Conservation (phyloP, 2,797 vertebrate genomes). For the Tragopan temminckii region DNA sequence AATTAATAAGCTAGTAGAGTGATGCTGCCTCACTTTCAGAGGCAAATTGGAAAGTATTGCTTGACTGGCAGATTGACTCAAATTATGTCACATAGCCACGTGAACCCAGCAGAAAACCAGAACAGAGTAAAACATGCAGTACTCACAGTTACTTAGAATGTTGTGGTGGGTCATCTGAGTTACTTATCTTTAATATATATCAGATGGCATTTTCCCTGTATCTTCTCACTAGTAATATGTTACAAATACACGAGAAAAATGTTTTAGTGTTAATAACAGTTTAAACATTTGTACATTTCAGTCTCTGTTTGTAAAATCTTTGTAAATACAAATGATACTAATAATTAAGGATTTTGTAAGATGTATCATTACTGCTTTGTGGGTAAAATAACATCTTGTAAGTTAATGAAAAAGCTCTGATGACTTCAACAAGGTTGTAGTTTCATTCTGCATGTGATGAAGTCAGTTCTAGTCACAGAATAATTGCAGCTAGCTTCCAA, state of each 20-base stretch:
- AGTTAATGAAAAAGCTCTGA: background rate
- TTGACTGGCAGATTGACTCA: background rate
- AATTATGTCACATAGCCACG: background rate
- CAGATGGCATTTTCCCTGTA: background rate
- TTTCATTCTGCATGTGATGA: background rate
- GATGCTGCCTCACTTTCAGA: background rate
- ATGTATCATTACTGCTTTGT: background rate
- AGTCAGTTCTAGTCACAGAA: background rate
- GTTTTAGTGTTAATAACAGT: background rate
- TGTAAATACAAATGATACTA: background rate
- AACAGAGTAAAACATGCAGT: background rate
- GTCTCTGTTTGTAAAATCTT: background rate
- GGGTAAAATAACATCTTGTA: background rate
- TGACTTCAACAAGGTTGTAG: background rate
- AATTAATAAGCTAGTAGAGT: background rate
- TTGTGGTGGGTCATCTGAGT: background rate
- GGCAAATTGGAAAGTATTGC: background rate
- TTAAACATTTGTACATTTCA: background rate
- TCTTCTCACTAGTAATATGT: background rate
- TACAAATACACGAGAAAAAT: background rate
- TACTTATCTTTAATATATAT: background rate
- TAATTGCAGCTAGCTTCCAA: background rate
- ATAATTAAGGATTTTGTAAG: background rate
- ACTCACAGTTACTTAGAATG: background rate
- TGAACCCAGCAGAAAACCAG: background rate